Evolutionary conservation across 2,113 vertebrate species (phyloP), one percentile per base, ranked within the genome.

Genomic region (Vireo altiloquus): DNA sequence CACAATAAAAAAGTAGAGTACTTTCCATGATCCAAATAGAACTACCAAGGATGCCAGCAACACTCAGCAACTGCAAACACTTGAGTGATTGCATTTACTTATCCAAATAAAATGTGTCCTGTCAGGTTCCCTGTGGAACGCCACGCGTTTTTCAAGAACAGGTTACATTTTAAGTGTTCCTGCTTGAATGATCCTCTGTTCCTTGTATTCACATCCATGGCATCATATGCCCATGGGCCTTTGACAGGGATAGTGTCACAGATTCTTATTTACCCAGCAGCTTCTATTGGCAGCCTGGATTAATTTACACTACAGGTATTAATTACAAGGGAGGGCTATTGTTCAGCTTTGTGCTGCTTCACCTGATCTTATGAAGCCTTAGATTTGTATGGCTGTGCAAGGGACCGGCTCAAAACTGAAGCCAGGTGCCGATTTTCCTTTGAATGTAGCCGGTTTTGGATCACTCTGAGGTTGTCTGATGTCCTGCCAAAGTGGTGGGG

Each of bases 241-340:
- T 92, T 92, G 68, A 90, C 46, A 83, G 53, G n/a, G 64, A 63
- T 61, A 60, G 42, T 87, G 46, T 86, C 68, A 78, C 53, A 87
- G 93, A 90, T 87, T 95, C 93, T 97, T 97, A 95, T 95, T 97
- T 97, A 97, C 94, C 71, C 80, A 92, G 92, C 87, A 88, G 81
- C 82, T 92, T 71, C 93, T 72, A 42, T 50, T 93, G 59, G 79
- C 28, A 56, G 76, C 60, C 66, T 40, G 91, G 85, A 91, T 96
- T 89, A 72, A 66, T 75, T 97, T 96, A 89, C 94, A 60, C 64
- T 72, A 7, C 75, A 75, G 94, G 75, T 94, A 96, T 96, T 96
- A 96, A 96, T 97, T 96, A 95, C 96, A 88, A 92, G 61, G 47
- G 81, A 84, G 72, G 59, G 44, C 75, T 82, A 77, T 94, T 92